A percentile compares a stretch with the other conserved stretches of the same genome.
Conservation (phyloP, 2,797 vertebrate genomes). For the Erithacus rubecula region DNA sequence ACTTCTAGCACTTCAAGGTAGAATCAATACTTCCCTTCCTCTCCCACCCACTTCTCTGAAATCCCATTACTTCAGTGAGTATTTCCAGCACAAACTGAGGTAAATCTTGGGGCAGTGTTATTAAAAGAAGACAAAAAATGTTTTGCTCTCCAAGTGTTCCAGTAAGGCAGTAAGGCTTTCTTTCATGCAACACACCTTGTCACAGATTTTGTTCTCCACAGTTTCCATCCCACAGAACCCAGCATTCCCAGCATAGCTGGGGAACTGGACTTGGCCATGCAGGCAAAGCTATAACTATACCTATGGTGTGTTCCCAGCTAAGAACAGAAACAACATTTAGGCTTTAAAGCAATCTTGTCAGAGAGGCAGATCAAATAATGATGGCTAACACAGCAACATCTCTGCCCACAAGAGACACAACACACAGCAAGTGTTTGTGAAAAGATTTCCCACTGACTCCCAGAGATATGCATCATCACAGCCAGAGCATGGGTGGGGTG, state of each 20-base stretch:
- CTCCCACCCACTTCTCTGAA: background rate
- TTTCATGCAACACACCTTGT: background rate
- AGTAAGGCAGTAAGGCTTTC: background rate
- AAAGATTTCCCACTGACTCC: constrained; percentile 67
- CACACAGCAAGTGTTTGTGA: constrained; percentile 52
- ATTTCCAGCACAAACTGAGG: background rate
- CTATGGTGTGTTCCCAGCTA: constrained; percentile 37
- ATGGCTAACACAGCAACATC: constrained; percentile 64
- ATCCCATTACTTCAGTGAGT: background rate
- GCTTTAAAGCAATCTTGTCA: constrained; percentile 66
- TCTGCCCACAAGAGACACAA: constrained; percentile 69
- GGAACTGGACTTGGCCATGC: constrained; percentile 12
- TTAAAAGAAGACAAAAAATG: background rate
- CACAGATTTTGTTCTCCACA: background rate
- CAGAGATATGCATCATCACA: constrained; percentile 63
- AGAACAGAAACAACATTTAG: constrained; percentile 58
- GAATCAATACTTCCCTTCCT: background rate
- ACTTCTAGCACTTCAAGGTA: background rate
- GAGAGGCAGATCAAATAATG: constrained; percentile 63
- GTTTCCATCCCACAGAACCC: background rate
- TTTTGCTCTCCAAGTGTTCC: background rate
- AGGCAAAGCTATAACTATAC: constrained; percentile 18
- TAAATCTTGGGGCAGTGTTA: background rate
- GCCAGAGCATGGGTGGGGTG: constrained; percentile 62
- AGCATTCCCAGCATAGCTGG: constrained; percentile 27